These are phyloP conservation scores for Diarsia mendica DNA, from an alignment of 2,888 invertebrate species.

Conservation along the genomic window DNA sequence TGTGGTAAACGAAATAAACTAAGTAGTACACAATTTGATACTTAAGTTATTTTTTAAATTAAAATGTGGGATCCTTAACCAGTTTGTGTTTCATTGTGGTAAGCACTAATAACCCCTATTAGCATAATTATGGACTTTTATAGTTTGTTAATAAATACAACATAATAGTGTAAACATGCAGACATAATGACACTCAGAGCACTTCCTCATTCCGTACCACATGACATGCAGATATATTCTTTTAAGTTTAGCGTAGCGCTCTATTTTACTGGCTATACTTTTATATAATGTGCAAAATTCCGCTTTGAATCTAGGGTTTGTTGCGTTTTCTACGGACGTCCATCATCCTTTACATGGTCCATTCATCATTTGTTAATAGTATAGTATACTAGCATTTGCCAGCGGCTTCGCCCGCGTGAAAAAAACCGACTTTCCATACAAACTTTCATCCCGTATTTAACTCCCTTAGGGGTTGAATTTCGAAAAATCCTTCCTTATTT, in stretches of 20 bases:
- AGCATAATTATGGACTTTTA: constrained; percentile 22
- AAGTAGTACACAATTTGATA: background rate
- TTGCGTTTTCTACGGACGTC: too few relatives aligned
- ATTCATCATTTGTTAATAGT: too few relatives aligned
- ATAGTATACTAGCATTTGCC: too few relatives aligned
- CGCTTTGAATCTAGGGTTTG: too few relatives aligned
- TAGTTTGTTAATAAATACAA: constrained; percentile 35
- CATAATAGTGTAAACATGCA: constrained; percentile 20
- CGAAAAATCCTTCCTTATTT: too few relatives aligned
- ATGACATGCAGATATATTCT: background rate
- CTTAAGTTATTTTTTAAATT: constrained; percentile 5
- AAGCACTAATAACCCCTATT: constrained; percentile 10
- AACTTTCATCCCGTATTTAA: too few relatives aligned
- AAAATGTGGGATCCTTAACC: constrained; percentile 9
- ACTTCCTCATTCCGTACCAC: constrained; percentile 34
- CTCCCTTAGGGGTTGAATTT: too few relatives aligned
- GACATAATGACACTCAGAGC: constrained; percentile 9
- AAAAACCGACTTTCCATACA: too few relatives aligned
- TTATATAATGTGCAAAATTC: background rate
- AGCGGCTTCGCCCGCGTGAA: too few relatives aligned
- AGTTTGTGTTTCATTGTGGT: constrained; percentile 10
- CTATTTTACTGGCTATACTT: background rate
- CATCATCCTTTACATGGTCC: too few relatives aligned
- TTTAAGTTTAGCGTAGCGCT: background rate
- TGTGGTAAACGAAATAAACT: background rate